Evolutionary conservation across 1,140 invertebrate genomes (phyloP).

Genomic region (Pteromalus puparum): DNA sequence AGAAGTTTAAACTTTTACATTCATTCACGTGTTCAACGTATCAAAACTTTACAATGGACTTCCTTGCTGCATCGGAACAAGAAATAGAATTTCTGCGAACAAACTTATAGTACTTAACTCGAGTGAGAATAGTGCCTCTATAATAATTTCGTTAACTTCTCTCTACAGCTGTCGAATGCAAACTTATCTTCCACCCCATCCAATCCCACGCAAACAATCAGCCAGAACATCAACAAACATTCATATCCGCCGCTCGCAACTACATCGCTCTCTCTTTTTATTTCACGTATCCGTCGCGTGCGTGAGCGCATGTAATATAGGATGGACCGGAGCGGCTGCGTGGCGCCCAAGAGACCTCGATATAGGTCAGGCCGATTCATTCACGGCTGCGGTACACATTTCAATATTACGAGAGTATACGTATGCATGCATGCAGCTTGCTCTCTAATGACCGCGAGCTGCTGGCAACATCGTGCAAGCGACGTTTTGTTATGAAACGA

Average conservation of each 20-base stretch:
- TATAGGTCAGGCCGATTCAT: conserved; percentile 56
- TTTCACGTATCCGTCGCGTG: not conserved
- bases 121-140: no score
- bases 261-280: not conserved
- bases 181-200: no score
- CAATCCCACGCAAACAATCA: no score
- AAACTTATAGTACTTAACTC: no score
- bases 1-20: not conserved
- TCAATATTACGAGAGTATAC: conserved; percentile 23
- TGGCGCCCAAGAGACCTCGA: conserved; percentile 16
- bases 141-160: no score
- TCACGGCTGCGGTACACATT: conserved; percentile 16
- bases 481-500: not conserved
- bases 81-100: no score
- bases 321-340: not conserved
- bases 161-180: no score
- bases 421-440: no score
- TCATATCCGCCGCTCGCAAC: no score
- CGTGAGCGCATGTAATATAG: not conserved
- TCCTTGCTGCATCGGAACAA: no score
- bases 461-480: not conserved
- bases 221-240: not conserved
- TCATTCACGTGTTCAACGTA: no score
- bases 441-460: conserved; percentile 7
- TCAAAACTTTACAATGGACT: no score